Base-by-base conservation (phyloP, 1,140 invertebrate species). In the Drosophila sp. region DNA sequence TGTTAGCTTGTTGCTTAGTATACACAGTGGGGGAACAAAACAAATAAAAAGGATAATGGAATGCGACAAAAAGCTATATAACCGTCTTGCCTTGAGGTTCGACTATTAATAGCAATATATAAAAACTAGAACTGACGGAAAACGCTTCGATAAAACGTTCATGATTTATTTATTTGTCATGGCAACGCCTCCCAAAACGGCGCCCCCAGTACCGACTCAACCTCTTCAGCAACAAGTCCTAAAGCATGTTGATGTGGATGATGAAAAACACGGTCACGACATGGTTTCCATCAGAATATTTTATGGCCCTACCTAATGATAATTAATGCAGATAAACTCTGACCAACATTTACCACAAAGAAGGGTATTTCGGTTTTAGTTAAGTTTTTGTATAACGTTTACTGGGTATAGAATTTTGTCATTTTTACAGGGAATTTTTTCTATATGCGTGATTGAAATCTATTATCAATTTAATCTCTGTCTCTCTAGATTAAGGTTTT, bases 191-290 rank as follows among this genome's bases (percentile, higher is more conserved):
- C 38, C 69, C 41, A 58, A 61, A 54, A 58, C 10, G 32, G 5
- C 58, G 8, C 33, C 65, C 50, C 17, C 17, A 17, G 17, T 17
- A 17, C 17, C 10, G 25, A 44, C 32, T 6, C 23, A 50, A 50
- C n/a, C n/a, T 17, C n/a, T n/a, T 41, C 70, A 79, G 75, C 82
- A 86, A 86, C 82, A 86, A 86, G 83, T 86, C 79, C 47, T 10
- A 0, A 17, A 17, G 54, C 7, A 7, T 10, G 57, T 33, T 6
- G 23, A 33, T n/a, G 57, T 38, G 40, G 60, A 40, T 44, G 27
- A 60, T 29, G 60, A 54, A 55, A 38, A 35, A 57, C 35, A 69
- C 56, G 56, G 72, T 85, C 81, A 85, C 81, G 80, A 76, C 66
- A 83, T 79, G 66, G 63, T 75, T 79, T 67, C 68, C 58, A 67